Base-by-base conservation (phyloP, 2,888 invertebrate genomes). In the Tiphia femorata region DNA sequence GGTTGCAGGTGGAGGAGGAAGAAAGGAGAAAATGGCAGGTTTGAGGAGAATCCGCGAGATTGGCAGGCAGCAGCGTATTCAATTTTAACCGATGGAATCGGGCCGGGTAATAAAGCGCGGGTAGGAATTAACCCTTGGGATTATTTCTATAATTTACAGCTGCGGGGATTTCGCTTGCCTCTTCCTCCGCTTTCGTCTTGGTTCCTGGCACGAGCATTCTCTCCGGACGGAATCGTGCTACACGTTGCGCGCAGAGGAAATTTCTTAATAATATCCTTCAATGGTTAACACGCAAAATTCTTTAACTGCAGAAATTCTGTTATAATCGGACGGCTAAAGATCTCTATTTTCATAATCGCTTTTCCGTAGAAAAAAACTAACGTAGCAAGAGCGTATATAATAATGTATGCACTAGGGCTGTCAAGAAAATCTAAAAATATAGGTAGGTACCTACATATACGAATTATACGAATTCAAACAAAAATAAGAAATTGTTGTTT, bases 131-230 rank as follows among this genome's bases (percentile, higher is more conserved):
- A 78, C 77, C 70, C 70, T 67, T 27, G 21, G 73, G 79, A 79
- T 78, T 78, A 78, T 79, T 76, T 77, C 74, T 76, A 50, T 78
- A 78, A 79, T 79, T 79, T 79, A 78, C 73, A 76, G 68, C 76
- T n/a, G 52, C 58, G 62, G 68, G 71, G 72, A 72, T 66, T 69
- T 70, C 69, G 49, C 58, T 49, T 53, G 51, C 47, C 37, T 37
- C 48, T 46, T n/a, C 52, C 38, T 41, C 58, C 63, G 67, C 70
- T 75, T 72, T 72, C 75, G 73, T 71, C 67, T 70, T 75, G 70
- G 65, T 72, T 76, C 66, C 57, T 47, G 62, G 58, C 67, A 14
- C 35, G n/a, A 14, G 33, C 20, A 16, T 21, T 25, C 12, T 42
- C 2, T 12, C 12, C 33, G 33, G 33, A 14, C 8, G 14, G 33